These are phyloP conservation scores for Lepeophtheirus nordmannii DNA, from an alignment of 2,888 invertebrate genomes.

Conservation along the genomic window DNA sequence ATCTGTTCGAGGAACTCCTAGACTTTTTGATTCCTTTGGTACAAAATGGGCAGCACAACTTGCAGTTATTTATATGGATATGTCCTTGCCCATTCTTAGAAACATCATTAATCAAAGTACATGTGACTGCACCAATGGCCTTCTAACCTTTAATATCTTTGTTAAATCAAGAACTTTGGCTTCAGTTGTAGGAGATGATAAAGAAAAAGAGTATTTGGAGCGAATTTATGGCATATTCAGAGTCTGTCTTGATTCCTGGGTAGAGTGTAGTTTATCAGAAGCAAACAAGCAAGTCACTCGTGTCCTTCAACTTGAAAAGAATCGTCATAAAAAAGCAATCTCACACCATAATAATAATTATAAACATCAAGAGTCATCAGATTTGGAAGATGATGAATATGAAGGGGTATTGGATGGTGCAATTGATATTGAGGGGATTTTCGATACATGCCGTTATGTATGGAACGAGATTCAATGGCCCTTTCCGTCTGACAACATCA, in stretches of 20 bases:
- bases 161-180: not conserved
- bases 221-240: not conserved
- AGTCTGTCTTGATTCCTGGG: constrained; percentile 3
- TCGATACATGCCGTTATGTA: not conserved
- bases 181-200: not conserved
- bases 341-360: not conserved
- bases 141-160: not conserved
- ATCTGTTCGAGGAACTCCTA: not conserved
- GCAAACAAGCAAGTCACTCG: not conserved
- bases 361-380: not conserved
- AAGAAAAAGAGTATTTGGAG: not conserved
- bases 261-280: not conserved
- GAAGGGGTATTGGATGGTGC: not conserved
- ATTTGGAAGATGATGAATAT: not conserved
- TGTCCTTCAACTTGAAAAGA: not conserved
- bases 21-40: constrained; percentile 4
- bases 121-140: not conserved
- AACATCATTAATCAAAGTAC: not conserved
- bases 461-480: not conserved
- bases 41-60: not conserved
- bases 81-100: not conserved
- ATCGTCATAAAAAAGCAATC: not conserved
- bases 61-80: not conserved
- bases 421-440: not conserved
- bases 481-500: not conserved